Evolutionary conservation across 2,888 invertebrate genomes (phyloP), one percentile per base, ranked within the genome.

Genomic region (Aromia moschata): DNA sequence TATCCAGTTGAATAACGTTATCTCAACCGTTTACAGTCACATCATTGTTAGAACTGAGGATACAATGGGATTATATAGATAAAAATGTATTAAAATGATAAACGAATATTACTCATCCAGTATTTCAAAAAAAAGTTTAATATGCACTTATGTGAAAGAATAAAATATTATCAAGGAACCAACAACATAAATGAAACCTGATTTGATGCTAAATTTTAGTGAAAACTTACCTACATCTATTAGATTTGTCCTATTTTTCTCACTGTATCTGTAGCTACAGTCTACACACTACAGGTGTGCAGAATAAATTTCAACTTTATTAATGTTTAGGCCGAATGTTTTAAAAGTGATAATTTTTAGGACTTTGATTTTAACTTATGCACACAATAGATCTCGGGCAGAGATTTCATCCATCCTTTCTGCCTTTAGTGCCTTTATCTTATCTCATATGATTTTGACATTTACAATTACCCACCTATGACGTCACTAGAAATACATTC

Each of bases 381-480:
- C 25, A n/a, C 14, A 43, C 43, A 18, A 43, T 16, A 40, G 40
- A 40, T 40, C 18, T 7, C 18, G 1, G 12, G 31, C 4, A 4
- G 37, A 49, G 12, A 37, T 49, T 14, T 37, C 38, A 37, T 49
- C 18, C 11, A 10, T 2, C 11, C n/a, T 33, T 33, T 11, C 33
- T 4, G 4, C 4, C 9, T 9, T 25, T 25, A 25, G 4, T 9
- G 4, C 25, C 9, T 25, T n/a, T 33, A 33, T 49, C 37, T 49
- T 38, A 49, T 49, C 49, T 49, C 49, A 49, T 37, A 49, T 49
- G 49, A 49, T 49, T 17, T 37, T 49, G 38, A 37, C 37, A 12
- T 36, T 47, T 37, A 11, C 10, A 17, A 25, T 7, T 25, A 7
- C n/a, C n/a, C n/a, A n/a, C n/a, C n/a, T n/a, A n/a, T n/a, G n/a